Conservation (phyloP, 2,888 invertebrate genomes). For the Chorisops tibialis region DNA sequence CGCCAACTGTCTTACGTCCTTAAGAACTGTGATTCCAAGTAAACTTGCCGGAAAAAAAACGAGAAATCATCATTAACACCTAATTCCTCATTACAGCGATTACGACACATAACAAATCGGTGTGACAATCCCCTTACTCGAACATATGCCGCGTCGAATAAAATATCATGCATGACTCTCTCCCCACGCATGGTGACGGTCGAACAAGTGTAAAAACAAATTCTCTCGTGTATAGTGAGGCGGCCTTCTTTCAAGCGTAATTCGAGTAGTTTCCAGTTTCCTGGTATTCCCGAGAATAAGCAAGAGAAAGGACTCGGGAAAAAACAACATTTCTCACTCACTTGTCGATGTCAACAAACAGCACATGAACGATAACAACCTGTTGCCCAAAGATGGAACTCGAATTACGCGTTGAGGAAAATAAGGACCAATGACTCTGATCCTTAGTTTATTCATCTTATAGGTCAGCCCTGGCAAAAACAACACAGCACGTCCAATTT, state of each 20-base stretch:
- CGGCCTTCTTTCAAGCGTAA: slow-evolving; percentile 36
- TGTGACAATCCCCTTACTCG: slow-evolving; percentile 13
- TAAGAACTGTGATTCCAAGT: neutral
- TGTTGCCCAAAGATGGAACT: slow-evolving; percentile 17
- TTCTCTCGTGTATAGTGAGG: slow-evolving; percentile 6
- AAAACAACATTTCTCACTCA: slow-evolving; percentile 14
- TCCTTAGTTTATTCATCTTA: neutral
- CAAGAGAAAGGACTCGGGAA: slow-evolving; percentile 11
- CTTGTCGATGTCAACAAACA: slow-evolving; percentile 26
- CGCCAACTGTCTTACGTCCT: neutral
- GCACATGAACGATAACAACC: slow-evolving; percentile 23
- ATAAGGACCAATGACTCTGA: slow-evolving; percentile 6
- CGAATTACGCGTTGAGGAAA: slow-evolving; percentile 20
- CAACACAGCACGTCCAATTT: neutral
- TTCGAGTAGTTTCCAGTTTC: slow-evolving; percentile 34
- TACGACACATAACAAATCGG: slow-evolving; percentile 23
- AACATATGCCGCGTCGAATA: slow-evolving; percentile 6
- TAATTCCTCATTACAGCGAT: slow-evolving; percentile 16
- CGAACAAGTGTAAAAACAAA: slow-evolving; percentile 24
- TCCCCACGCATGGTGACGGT: neutral
- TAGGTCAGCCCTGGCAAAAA: too few species aligned
- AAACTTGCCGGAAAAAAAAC: neutral
- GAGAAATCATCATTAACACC: slow-evolving; percentile 17
- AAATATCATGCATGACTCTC: slow-evolving; percentile 2
- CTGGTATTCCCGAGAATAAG: slow-evolving; percentile 2